phyloP scores from a whole-genome alignment of 2,888 invertebrate species.

The Oasisia sp. region DNA sequence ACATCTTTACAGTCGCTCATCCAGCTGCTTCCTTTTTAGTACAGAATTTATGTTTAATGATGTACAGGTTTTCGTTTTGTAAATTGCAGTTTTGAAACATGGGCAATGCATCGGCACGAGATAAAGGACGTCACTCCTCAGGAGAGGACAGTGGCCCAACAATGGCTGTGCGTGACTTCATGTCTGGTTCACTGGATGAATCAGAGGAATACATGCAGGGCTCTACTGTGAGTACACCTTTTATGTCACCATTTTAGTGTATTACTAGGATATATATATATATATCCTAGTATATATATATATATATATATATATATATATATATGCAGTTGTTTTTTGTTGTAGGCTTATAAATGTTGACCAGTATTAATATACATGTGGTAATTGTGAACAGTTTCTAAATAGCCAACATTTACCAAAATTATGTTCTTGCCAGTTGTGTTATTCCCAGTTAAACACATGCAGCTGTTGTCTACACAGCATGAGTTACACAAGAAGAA shows the following conservation, averaged over 20 bases:
- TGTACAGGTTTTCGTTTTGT: neutral
- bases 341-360: no score
- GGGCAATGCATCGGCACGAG: constrained; percentile 33
- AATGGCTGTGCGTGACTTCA: constrained; percentile 25
- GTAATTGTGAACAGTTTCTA: no score
- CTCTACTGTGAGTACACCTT: neutral
- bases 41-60: neutral
- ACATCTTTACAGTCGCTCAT: neutral
- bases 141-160: constrained; percentile 36
- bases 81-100: constrained; percentile 24
- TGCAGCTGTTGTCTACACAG: no score
- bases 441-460: no score
- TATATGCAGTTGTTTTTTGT: no score
- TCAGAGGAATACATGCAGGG: constrained; percentile 6
- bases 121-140: constrained; percentile 35
- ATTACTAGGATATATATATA: neutral
- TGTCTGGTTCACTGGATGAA: neutral
- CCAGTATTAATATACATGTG: no score
- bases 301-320: no score
- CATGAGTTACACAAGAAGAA: no score
- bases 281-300: no score
- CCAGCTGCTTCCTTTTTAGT: neutral
- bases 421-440: no score
- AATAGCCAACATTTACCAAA: no score
- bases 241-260: neutral